Base-by-base conservation (phyloP, 2,113 vertebrate genomes). In the Pomatostomus ruficeps region DNA sequence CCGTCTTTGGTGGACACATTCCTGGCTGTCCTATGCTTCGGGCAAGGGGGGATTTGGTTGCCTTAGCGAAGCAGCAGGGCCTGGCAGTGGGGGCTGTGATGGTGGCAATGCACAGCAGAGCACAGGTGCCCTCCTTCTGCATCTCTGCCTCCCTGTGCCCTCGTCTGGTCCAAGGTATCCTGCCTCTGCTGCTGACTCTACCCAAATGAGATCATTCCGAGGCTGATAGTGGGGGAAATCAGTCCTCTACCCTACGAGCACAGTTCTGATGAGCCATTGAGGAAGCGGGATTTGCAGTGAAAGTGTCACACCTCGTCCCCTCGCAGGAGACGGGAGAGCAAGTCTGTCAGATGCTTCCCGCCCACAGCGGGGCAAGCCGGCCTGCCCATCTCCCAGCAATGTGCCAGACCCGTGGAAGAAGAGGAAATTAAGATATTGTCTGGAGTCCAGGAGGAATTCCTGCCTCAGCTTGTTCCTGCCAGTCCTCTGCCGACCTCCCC, bases 391-490 rank as follows among this genome's bases (percentile, higher is more conserved):
- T 92, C 70, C 76, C 35, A 61, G 92, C 80, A 31, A 4, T 79
- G 92, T 93, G 96, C 95, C 93, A 91, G 93, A 45, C 93, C 75
- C 14, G 59, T 95, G 95, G 85, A 82, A 88, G 43, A 88, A 76
- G 76, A 91, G 94, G 95, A 96, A 97, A 93, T 88, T 21, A 74
- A 73, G 85, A 93, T 71, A 74, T 80, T 86, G 92, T 91, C 94
- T 96, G 91, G 45, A 78, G 45, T 92, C 95, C 94, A 88, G 82
- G 76, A 95, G 75, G 82, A 96, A 94, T 95, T 95, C 94, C 94
- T 95, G 91, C 88, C 67, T 59, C 3, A 5, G 75, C 89, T 85
- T 84, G 92, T 91, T 95, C 91, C 89, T 91, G 80, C 58, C 78
- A 93, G 84, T 88, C 80, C 83, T 91, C 58, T 20, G 16, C 26